phyloP scores from a whole-genome alignment of 2,797 vertebrate species.

The Gallinago solitaria region DNA sequence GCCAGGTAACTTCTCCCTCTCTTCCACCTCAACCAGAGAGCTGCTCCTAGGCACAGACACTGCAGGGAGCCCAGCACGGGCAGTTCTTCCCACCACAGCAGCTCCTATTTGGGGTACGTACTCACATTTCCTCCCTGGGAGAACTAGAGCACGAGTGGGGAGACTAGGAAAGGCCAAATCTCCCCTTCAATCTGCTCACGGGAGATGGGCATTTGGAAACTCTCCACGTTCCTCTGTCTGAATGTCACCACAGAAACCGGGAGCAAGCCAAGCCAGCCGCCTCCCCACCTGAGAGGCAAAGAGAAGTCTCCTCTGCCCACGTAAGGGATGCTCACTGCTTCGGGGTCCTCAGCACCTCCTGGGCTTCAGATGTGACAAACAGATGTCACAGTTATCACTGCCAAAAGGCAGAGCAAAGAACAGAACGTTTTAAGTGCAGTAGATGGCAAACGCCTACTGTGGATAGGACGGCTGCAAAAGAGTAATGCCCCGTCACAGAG shows the following conservation, averaged over 20 bases:
- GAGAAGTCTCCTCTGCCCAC: not conserved
- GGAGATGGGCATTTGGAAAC: not conserved
- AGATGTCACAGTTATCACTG: constrained; percentile 22
- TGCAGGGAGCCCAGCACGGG: not conserved
- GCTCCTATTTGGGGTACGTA: not conserved
- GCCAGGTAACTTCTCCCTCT: not conserved
- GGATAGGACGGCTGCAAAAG: not conserved
- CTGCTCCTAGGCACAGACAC: not conserved
- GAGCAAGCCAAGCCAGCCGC: not conserved
- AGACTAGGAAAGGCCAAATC: not conserved
- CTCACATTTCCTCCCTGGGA: not conserved
- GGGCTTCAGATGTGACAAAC: not conserved
- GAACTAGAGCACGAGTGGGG: fast-evolving
- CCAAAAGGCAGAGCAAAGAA: not conserved
- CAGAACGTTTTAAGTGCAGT: not conserved
- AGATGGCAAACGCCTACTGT: not conserved
- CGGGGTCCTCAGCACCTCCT: not conserved
- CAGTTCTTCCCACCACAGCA: not conserved
- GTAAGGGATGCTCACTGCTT: not conserved
- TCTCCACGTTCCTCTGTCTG: not conserved
- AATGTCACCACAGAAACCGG: not conserved
- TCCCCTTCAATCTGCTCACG: not conserved
- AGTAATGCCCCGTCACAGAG: not conserved
- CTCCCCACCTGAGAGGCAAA: not conserved
- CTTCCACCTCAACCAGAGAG: not conserved